Base-by-base conservation (phyloP, 2,113 vertebrate genomes). In the Sarotherodon lohbergeri region DNA sequence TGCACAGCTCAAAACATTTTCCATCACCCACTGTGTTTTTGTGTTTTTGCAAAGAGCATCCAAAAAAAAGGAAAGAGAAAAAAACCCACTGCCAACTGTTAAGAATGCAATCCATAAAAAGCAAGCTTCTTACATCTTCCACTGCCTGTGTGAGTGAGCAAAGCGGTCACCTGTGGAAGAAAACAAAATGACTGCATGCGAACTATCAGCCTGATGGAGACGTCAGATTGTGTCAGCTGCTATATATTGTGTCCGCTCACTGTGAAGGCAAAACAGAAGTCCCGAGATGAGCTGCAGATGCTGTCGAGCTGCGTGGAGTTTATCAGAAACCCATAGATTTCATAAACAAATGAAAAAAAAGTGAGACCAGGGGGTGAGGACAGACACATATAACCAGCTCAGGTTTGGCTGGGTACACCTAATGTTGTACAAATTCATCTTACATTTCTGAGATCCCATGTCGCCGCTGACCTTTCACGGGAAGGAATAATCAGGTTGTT, bases 401-500 rank as follows among this genome's bases (percentile, higher is more conserved):
- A 3, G 63, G 52, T 46, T 54, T 9, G 63, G 46, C 86, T 55
- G 24, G 22, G 29, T 82, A 84, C 87, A 76, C 54, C 63, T 86
- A 56, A 82, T 85, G 79, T 87, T 81, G 87, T 81, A 89, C 87
- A 88, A 39, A 90, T 93, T 78, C 85, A 90, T 93, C 80, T 91
- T 80, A 73, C 84, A 66, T 88, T 92, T 56, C 73, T 8, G 3
- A 89, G 84, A 90, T 81, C 76, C 76, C 2, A 73, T 84, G 87
- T 95, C 89, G 82, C 91, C 43, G 85, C 41, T 92, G 94, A 94
- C 94, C 94, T 95, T 96, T 94, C 81, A 85, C 73, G 6, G 54
- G 83, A 81, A 66, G n/a, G 86, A 93, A 93, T 93, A 92, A 95
- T 95, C 91, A 86, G 88, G 9, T 86, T 86, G 68, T 90, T 92